Percentiles rank a stretch among this genome's conserved stretches.
Evolutionary conservation across 2,797 vertebrate species (phyloP).

Genomic region (Crax fasciolata): DNA sequence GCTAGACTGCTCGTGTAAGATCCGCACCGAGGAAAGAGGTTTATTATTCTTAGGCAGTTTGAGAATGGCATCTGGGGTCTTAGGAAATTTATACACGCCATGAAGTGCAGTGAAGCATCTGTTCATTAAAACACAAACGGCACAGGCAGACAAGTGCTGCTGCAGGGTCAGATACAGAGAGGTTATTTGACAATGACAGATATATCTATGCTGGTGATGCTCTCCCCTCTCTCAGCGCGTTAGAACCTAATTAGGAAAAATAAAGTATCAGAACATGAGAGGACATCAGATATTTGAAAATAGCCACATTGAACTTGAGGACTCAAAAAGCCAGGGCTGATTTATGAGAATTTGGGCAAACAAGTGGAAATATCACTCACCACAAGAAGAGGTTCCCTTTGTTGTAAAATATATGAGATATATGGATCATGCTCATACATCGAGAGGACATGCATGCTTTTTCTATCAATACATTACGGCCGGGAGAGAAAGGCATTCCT

Average conservation of each 20-base stretch:
- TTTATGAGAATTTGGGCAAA: not conserved
- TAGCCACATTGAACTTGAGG: not conserved
- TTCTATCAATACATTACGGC: not conserved
- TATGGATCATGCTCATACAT: not conserved
- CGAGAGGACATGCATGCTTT: not conserved
- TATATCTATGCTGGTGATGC: not conserved
- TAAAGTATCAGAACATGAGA: not conserved
- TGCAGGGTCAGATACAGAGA: not conserved
- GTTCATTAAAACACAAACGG: slow-evolving; percentile 42
- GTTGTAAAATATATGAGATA: not conserved
- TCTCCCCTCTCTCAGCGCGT: not conserved
- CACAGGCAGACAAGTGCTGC: slow-evolving; percentile 31
- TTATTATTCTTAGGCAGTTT: slow-evolving; percentile 49
- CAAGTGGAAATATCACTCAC: not conserved
- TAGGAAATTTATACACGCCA: slow-evolving; percentile 23
- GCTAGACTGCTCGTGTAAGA: slow-evolving; percentile 38
- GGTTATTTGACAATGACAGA: not conserved
- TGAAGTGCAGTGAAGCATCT: not conserved
- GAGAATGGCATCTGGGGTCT: slow-evolving; percentile 45
- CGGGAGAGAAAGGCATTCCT: not conserved
- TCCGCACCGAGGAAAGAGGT: slow-evolving; percentile 4
- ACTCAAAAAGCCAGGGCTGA: not conserved
- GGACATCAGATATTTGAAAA: not conserved
- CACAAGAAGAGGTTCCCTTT: not conserved
- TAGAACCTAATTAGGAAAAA: not conserved